Evolutionary conservation across 2,113 vertebrate genomes (phyloP).

Genomic region (Ptilonorhynchus violaceus): DNA sequence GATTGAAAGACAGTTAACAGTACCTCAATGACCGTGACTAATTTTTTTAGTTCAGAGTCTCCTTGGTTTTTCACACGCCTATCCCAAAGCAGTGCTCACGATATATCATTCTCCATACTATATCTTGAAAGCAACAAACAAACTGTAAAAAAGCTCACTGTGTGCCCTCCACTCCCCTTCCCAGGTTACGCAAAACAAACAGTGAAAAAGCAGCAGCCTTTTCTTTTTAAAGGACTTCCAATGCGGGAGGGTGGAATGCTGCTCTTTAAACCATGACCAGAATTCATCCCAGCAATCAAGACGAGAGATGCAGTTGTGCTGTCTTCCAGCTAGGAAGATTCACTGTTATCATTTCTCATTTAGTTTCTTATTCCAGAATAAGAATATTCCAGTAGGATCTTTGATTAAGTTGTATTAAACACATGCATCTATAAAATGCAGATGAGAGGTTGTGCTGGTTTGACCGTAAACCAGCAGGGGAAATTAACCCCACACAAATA

Average conservation of each 20-base stretch:
- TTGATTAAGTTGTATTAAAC: slow-evolving; percentile 8
- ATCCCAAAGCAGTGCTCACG: neutral
- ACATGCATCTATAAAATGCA: neutral
- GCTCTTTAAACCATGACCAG: neutral
- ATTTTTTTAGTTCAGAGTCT: neutral
- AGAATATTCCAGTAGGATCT: slow-evolving; percentile 1
- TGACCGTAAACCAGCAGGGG: no score
- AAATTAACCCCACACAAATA: no score
- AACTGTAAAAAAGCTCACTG: neutral
- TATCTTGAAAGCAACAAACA: neutral
- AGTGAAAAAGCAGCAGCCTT: neutral
- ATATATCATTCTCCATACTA: neutral
- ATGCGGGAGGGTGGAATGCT: neutral
- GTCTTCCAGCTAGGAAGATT: neutral
- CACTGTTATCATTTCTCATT: neutral
- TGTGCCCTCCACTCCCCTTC: rapidly evolving
- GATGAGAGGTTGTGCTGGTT: neutral
- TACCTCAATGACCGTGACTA: neutral
- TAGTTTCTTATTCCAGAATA: neutral
- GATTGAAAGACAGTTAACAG: neutral
- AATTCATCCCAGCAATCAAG: neutral
- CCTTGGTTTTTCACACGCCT: neutral
- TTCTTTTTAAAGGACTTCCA: neutral
- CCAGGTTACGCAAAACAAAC: neutral
- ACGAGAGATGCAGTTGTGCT: neutral